Evolutionary conservation across 2,113 vertebrate species (phyloP).

Genomic region (Plecotus auritus): DNA sequence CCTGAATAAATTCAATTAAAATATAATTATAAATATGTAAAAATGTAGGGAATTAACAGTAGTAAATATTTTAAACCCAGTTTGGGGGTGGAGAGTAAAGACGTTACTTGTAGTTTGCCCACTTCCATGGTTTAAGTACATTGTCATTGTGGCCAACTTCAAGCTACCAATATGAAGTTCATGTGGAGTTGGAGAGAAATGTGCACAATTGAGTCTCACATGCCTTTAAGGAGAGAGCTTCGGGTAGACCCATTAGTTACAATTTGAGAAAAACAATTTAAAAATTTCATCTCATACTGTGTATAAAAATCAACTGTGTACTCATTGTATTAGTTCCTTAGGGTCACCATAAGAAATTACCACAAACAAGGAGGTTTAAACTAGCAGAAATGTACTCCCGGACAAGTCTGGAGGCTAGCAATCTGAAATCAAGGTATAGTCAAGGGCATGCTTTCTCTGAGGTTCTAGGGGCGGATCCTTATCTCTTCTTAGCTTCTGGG

Average conservation of each 20-base stretch:
- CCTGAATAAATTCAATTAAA: no score
- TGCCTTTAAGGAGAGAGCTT: not conserved
- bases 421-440: not conserved
- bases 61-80: not conserved
- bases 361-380: not conserved
- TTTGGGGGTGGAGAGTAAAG: not conserved
- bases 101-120: not conserved
- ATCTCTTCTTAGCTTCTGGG: not conserved
- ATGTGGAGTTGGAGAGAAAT: not conserved
- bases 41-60: not conserved
- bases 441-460: not conserved
- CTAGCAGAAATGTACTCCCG: not conserved
- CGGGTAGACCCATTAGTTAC: not conserved
- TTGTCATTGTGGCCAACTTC: not conserved
- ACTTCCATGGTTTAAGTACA: not conserved
- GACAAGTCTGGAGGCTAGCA: not conserved
- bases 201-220: rapidly evolving
- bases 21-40: no score
- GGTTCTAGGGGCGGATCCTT: not conserved
- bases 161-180: not conserved
- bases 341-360: not conserved
- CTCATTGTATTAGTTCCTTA: not conserved
- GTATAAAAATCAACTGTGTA: not conserved
- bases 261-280: not conserved
- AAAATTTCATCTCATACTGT: not conserved